A percentile compares a stretch with the other conserved stretches of the same genome.
These are phyloP conservation scores for Heliconius eleuchia DNA, from an alignment of 1,140 invertebrate genomes.

Conservation along the genomic window DNA sequence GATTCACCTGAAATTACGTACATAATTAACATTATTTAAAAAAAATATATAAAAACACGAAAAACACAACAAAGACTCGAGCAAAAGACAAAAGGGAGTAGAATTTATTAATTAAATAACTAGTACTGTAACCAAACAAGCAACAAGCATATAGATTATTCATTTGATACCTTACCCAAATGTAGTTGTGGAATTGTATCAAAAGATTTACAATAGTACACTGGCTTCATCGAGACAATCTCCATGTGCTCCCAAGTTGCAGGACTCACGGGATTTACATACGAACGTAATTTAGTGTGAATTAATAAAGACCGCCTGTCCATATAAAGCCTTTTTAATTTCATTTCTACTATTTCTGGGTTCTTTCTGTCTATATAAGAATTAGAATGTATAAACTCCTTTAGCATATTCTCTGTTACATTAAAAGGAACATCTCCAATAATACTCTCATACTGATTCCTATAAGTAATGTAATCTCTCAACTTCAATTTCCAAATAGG, in stretches of 20 bases:
- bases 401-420: constrained; percentile 45
- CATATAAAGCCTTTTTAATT: constrained; percentile 60
- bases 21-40: neutral
- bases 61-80: neutral
- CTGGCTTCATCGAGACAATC: constrained; percentile 64
- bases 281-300: constrained; percentile 53
- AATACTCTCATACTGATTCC: constrained; percentile 50
- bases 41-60: neutral
- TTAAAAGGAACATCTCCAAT: constrained; percentile 43
- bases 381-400: constrained; percentile 44
- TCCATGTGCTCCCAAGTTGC: constrained; percentile 56
- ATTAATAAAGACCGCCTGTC: constrained; percentile 53
- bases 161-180: constrained; percentile 51
- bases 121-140: neutral
- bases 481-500: constrained; percentile 52
- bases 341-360: constrained; percentile 44
- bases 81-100: neutral
- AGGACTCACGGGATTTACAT: constrained; percentile 53
- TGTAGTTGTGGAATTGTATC: constrained; percentile 39
- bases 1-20: constrained; percentile 41
- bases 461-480: constrained; percentile 59
- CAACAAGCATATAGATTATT: neutral
- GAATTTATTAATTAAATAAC: neutral
- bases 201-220: constrained; percentile 56
- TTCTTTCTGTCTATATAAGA: constrained; percentile 48